These are phyloP conservation scores for Melanaphis sacchari DNA, from an alignment of 1,140 invertebrate species.

Conservation along the genomic window DNA sequence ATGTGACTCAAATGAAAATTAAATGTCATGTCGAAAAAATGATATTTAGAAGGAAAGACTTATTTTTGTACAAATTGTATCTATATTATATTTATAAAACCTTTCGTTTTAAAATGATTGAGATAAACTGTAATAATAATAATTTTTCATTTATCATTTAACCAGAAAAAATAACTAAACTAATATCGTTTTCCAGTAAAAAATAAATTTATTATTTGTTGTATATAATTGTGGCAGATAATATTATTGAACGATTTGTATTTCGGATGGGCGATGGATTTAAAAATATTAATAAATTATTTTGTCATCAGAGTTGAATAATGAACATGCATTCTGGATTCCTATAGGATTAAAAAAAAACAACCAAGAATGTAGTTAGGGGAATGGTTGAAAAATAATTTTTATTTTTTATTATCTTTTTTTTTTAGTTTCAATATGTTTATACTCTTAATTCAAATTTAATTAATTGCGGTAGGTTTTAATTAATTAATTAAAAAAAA, in stretches of 20 bases:
- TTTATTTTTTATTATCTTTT: not conserved
- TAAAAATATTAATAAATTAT: not conserved
- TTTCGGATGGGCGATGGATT: not conserved
- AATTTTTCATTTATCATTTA: not conserved
- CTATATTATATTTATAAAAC: not conserved
- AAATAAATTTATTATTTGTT: not conserved
- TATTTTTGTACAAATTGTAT: not conserved
- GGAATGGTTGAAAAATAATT: not conserved
- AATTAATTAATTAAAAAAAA: too few relatives aligned
- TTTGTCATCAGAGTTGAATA: conserved; percentile 6
- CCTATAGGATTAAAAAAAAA: not conserved
- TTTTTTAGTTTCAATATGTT: not conserved
- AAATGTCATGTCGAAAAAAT: not conserved
- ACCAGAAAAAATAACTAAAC: not conserved
- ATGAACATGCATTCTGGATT: not conserved
- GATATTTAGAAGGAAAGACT: not conserved
- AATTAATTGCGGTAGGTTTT: not conserved
- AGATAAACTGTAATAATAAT: not conserved
- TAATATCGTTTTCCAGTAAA: not conserved
- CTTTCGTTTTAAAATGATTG: not conserved
- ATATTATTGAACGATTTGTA: not conserved
- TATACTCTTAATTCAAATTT: not conserved
- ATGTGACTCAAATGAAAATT: not conserved
- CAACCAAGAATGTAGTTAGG: not conserved
- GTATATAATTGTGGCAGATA: not conserved